Evolutionary conservation across 2,113 vertebrate genomes (phyloP), one percentile per base, ranked within the genome.

Genomic region (Proterorhinus semilunaris): DNA sequence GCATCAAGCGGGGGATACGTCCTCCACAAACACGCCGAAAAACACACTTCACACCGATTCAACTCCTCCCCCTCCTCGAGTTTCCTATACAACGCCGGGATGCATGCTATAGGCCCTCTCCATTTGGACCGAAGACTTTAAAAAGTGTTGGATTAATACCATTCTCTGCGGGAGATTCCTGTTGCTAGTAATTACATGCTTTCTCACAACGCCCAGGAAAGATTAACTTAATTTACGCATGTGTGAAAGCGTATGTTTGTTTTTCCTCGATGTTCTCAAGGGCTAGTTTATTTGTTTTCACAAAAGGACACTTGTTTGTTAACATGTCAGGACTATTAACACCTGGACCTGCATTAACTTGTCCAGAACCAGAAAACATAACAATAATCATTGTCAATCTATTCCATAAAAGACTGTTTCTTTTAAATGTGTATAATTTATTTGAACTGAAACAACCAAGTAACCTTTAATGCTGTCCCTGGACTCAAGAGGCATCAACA

Each of bases 11-110:
- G n/a, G n/a, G 21, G 17, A 51, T 53, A 55, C 66, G 16, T 48
- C 44, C 27, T 49, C 27, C 47, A 62, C 62, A 62, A 55, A 76
- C 36, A 72, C 49, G 58, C 57, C 27, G 27, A 58, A 58, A 42
- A 12, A 13, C 55, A 61, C 43, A 53, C 69, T 72, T 68, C 45
- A 61, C 10, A 11, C 51, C 9, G 5, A 16, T 10, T 17, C 17
- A 36, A 36, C 6, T 21, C 46, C 48, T 53, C 58, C 21, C 10
- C 58, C 47, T 16, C 53, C 63, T 44, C 16, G 43, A 45, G 0
- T 50, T 65, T 65, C 0, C 52, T 55, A 46, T 64, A 11, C 43
- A 4, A 8, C 55, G 5, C 17, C 4, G 16, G 17, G 27, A 36
- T 36, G 27, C 17, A 52, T n/a, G 47, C 7, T 16, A 43, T 61